Conservation (phyloP, 2,113 vertebrate genomes). For the Myiozetetes cayanensis region DNA sequence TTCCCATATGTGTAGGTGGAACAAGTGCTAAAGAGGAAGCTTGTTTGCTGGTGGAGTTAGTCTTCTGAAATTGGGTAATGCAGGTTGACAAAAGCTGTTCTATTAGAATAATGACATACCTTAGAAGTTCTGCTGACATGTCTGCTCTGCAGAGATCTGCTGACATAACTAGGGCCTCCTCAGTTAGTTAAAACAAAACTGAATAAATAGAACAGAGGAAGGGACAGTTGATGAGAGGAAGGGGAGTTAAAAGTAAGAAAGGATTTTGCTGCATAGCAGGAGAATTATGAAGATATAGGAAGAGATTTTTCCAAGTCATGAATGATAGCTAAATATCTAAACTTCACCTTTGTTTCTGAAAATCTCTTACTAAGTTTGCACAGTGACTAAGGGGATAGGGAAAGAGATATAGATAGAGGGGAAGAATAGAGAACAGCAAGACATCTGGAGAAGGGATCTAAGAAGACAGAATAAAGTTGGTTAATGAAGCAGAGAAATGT, state of each 20-base stretch:
- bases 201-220: background rate
- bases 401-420: background rate
- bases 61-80: background rate
- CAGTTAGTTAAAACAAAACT: background rate
- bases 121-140: background rate
- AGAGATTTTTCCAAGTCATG: slow-evolving; percentile 1
- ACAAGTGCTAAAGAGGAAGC: background rate
- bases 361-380: background rate
- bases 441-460: background rate
- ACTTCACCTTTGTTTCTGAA: slow-evolving; percentile 4
- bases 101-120: background rate
- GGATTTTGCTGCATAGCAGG: background rate
- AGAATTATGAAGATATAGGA: background rate
- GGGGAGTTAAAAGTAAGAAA: background rate
- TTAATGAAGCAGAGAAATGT: slow-evolving; percentile 3
- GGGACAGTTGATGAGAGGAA: background rate
- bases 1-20: background rate
- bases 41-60: background rate
- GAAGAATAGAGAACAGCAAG: background rate
- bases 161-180: background rate
- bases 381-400: background rate
- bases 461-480: background rate
- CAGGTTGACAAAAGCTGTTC: background rate
- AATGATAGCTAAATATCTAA: background rate
- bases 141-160: background rate